phyloP scores from a whole-genome alignment of 2,888 invertebrate species.

The Phengaris arion region DNA sequence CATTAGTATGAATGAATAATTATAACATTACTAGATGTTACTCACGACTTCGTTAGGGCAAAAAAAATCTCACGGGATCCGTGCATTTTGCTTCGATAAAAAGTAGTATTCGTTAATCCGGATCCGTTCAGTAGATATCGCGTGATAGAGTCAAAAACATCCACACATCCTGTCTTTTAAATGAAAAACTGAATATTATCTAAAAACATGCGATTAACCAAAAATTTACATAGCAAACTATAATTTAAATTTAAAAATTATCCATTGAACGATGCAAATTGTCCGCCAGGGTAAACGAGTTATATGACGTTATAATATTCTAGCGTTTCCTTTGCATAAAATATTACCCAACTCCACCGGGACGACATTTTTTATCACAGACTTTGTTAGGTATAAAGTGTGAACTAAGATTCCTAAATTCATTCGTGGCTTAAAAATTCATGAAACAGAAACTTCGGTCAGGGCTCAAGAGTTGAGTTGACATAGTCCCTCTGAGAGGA shows the following conservation, averaged over 20 bases:
- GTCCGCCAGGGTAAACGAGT: conserved; percentile 2
- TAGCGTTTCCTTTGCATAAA: conserved; percentile 7
- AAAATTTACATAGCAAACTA: background rate
- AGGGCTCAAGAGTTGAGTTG: background rate
- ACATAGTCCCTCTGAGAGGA: background rate
- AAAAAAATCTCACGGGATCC: too few species aligned
- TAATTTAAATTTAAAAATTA: conserved; percentile 17
- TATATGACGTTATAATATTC: conserved; percentile 18
- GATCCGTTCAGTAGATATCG: too few species aligned
- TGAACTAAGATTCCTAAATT: conserved; percentile 10
- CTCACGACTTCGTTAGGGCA: too few species aligned
- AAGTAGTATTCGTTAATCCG: too few species aligned
- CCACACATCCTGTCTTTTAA: too few species aligned
- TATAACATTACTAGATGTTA: too few species aligned
- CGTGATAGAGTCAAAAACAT: too few species aligned
- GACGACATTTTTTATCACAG: background rate
- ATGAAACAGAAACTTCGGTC: background rate
- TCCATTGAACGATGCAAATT: conserved; percentile 14
- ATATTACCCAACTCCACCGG: background rate
- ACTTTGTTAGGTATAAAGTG: conserved; percentile 17
- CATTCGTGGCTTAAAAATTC: conserved; percentile 14
- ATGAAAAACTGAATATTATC: background rate
- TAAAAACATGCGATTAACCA: background rate
- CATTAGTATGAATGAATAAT: too few species aligned
- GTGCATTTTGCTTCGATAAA: too few species aligned